Conservation (phyloP, 2,888 invertebrate species). For the Drosophila kambysellisi region DNA sequence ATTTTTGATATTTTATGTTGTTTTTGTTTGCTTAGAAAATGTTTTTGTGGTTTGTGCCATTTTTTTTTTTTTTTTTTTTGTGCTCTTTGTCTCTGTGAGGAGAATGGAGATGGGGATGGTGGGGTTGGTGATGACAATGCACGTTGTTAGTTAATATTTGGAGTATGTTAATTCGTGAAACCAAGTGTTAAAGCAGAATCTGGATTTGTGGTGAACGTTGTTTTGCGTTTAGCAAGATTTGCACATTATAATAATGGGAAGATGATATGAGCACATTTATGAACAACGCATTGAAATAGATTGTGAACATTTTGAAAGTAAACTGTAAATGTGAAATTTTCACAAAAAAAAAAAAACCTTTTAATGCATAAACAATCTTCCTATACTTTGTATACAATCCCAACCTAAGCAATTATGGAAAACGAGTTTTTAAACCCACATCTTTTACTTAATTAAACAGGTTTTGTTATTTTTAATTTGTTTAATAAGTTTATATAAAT, state of each 20-base stretch:
- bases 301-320: not conserved
- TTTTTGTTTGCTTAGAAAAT: slow-evolving; percentile 53
- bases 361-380: not conserved
- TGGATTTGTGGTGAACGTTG: slow-evolving; percentile 54
- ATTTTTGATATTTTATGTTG: slow-evolving; percentile 41
- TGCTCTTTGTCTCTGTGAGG: slow-evolving; percentile 37
- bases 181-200: slow-evolving; percentile 48
- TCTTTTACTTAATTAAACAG: not conserved
- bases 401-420: not conserved
- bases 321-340: not conserved
- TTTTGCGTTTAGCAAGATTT: slow-evolving; percentile 15
- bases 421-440: not conserved
- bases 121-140: slow-evolving; percentile 55
- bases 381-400: not conserved
- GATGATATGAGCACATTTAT: slow-evolving; percentile 10
- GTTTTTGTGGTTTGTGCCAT: slow-evolving; percentile 26
- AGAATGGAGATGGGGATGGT: slow-evolving; percentile 35
- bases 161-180: slow-evolving; percentile 65
- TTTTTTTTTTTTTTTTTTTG: slow-evolving; percentile 38
- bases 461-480: not conserved
- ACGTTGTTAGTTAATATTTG: slow-evolving; percentile 32
- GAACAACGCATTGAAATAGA: slow-evolving; percentile 16
- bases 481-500: not conserved
- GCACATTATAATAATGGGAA: slow-evolving; percentile 25
- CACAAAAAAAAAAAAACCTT: not conserved